Evolutionary conservation across 2,888 invertebrate genomes (phyloP).

Genomic region (Pachymerium ferrugineum): DNA sequence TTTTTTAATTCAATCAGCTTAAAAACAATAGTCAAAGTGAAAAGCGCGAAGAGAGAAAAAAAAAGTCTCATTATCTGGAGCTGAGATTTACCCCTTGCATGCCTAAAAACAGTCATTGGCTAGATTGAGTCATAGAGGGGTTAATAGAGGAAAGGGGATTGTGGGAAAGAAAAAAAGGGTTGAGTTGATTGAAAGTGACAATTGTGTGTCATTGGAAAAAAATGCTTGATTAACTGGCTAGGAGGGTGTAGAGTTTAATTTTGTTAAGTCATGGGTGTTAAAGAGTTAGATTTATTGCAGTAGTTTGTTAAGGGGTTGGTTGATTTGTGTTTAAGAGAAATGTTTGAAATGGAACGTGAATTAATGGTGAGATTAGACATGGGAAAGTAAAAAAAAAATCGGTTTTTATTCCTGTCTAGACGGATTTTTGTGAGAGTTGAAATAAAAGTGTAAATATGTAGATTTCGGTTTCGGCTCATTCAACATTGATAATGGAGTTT

Average conservation of each 20-base stretch:
- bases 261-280: slow-evolving; percentile 12
- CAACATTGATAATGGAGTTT: too few relatives aligned
- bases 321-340: slow-evolving; percentile 1
- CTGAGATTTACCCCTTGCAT: not conserved
- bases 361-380: too few relatives aligned
- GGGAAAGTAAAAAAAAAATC: not conserved
- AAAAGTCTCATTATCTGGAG: not conserved
- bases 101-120: slow-evolving; percentile 20
- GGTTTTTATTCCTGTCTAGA: not conserved
- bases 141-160: slow-evolving; percentile 27
- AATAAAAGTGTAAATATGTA: too few relatives aligned
- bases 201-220: slow-evolving; percentile 23
- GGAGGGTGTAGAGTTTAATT: slow-evolving; percentile 23
- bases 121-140: slow-evolving; percentile 27
- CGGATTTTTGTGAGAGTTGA: too few relatives aligned
- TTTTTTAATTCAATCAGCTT: not conserved
- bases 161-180: slow-evolving; percentile 23
- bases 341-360: not conserved
- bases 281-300: not conserved
- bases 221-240: not conserved
- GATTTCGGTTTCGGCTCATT: too few relatives aligned
- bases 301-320: slow-evolving; percentile 1
- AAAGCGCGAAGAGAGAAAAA: not conserved
- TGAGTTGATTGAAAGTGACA: slow-evolving; percentile 27
- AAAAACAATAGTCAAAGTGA: slow-evolving; percentile 24